Evolutionary conservation across 2,888 invertebrate species (phyloP).

Genomic region (Sclerodermus sp.): DNA sequence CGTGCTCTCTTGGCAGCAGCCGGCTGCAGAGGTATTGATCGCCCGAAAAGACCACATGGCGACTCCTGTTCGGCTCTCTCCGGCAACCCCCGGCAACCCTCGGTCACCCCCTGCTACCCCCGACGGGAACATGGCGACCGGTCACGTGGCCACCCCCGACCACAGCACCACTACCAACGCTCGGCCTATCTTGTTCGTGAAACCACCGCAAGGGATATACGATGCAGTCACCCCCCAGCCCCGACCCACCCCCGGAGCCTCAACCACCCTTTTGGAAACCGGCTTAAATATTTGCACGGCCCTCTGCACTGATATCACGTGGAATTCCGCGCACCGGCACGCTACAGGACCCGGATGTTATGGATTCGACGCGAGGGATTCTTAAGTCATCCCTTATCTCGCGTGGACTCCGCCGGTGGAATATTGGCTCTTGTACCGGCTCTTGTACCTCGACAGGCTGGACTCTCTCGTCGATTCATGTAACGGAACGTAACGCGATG

Average conservation of each 20-base stretch:
- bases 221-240: slow-evolving; percentile 28
- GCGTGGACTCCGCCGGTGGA: too few species aligned
- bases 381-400: too few species aligned
- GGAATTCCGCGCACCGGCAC: slow-evolving; percentile 11
- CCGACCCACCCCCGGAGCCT: slow-evolving; percentile 8
- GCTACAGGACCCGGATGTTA: too few species aligned
- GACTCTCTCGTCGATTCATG: too few species aligned
- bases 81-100: slow-evolving; percentile 39
- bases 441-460: too few species aligned
- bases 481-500: too few species aligned
- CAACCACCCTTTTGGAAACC: neutral
- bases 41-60: slow-evolving; percentile 51
- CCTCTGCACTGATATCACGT: slow-evolving; percentile 27
- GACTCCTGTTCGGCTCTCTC: slow-evolving; percentile 45
- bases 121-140: slow-evolving; percentile 47
- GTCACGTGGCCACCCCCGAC: slow-evolving; percentile 35
- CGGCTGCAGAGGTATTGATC: slow-evolving; percentile 47
- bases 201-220: slow-evolving; percentile 38
- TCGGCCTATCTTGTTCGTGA: slow-evolving; percentile 23
- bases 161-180: slow-evolving; percentile 24
- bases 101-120: slow-evolving; percentile 9
- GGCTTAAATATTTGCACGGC: slow-evolving; percentile 34
- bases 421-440: too few species aligned
- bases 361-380: too few species aligned
- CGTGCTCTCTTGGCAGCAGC: slow-evolving; percentile 44